phyloP scores from a whole-genome alignment of 1,140 invertebrate genomes.

The Drosophila orena region DNA sequence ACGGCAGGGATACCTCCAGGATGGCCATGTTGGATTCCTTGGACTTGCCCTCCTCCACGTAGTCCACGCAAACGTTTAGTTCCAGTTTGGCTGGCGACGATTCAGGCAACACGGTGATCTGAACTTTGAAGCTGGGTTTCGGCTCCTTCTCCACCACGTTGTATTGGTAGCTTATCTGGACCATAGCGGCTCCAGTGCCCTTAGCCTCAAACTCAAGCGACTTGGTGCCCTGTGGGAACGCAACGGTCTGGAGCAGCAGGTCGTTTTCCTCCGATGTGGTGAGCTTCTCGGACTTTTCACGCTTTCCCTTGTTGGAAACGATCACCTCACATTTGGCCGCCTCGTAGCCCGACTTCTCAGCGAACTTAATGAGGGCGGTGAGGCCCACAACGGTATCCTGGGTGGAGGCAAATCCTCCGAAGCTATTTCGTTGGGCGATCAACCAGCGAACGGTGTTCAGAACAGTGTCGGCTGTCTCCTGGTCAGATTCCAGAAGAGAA shows the following conservation, averaged over 20 bases:
- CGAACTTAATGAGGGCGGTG: conserved; percentile 88
- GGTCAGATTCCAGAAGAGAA: conserved; percentile 87
- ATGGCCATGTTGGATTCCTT: conserved; percentile 93
- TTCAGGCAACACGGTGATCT: conserved; percentile 90
- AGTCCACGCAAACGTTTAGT: conserved; percentile 89
- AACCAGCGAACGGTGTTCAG: conserved; percentile 90
- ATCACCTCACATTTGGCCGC: conserved; percentile 61
- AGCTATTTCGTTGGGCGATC: conserved; percentile 90
- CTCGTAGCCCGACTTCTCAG: conserved; percentile 80
- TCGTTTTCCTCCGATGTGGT: conserved; percentile 65
- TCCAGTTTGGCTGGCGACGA: conserved; percentile 90
- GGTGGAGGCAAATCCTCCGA: conserved; percentile 91
- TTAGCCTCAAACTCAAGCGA: conserved; percentile 87
- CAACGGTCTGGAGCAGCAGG: conserved; percentile 71
- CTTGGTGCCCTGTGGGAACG: conserved; percentile 73
- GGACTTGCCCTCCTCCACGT: conserved; percentile 61
- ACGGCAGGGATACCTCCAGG: conserved; percentile 93
- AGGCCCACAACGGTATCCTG: conserved; percentile 90
- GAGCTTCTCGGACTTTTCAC: conserved; percentile 67
- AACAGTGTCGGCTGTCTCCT: conserved; percentile 48
- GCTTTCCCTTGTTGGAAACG: conserved; percentile 54
- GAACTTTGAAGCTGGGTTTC: conserved; percentile 91
- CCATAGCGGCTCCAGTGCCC: conserved; percentile 91
- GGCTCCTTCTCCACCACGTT: conserved; percentile 93
- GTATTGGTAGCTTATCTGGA: conserved; percentile 92